Conservation (phyloP, 2,113 vertebrate genomes). For the Neogale vison region DNA sequence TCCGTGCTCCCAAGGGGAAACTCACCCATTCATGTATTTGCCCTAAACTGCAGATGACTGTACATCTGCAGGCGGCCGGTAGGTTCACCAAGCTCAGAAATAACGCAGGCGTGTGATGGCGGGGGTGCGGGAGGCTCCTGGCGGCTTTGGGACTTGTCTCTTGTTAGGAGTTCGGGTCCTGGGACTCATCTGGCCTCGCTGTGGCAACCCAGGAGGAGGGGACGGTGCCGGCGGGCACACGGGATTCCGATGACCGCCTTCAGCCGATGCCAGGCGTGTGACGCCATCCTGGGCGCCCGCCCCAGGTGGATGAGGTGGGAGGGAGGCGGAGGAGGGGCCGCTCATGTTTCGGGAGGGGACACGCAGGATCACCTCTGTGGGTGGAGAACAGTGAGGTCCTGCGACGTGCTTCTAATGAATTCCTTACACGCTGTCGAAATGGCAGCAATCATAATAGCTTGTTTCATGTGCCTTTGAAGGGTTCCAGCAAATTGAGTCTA, state of each 20-base stretch:
- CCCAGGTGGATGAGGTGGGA: not conserved
- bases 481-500: constrained; percentile 63
- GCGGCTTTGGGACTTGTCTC: not conserved
- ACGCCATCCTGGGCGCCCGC: not conserved
- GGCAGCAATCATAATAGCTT: constrained; percentile 75
- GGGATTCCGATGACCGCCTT: fast-evolving
- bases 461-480: constrained; percentile 74
- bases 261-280: not conserved
- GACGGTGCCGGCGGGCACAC: not conserved
- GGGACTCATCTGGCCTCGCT: not conserved
- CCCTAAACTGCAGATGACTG: not conserved
- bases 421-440: constrained; percentile 60
- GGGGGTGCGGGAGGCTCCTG: not conserved
- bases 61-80: not conserved
- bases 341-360: constrained; percentile 39
- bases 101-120: not conserved
- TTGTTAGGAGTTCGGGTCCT: not conserved
- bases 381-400: constrained; percentile 70
- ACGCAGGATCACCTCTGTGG: constrained; percentile 61
- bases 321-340: not conserved
- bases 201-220: not conserved
- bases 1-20: not conserved
- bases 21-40: not conserved
- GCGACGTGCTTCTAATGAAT: constrained; percentile 65
- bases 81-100: constrained; percentile 25